Evolutionary conservation across 2,888 invertebrate species (phyloP).

Genomic region (Corbicula japonica): DNA sequence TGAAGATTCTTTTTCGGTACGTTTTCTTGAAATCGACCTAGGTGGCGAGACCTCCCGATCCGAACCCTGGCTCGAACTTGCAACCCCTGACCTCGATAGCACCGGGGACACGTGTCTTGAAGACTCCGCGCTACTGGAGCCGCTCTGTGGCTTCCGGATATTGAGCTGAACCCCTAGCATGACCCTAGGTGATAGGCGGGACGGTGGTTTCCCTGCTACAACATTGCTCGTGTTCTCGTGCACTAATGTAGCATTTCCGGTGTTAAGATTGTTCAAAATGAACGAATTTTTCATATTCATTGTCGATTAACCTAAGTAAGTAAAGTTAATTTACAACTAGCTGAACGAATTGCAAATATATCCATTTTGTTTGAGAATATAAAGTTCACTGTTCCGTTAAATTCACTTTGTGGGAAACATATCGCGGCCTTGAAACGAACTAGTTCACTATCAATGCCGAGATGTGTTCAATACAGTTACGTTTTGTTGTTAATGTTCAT

Average conservation of each 20-base stretch:
- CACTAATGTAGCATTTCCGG: not conserved
- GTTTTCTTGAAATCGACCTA: conserved; percentile 20
- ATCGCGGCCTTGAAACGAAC: no score
- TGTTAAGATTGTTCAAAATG: conserved; percentile 35
- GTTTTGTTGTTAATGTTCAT: no score
- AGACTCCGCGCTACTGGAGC: conserved; percentile 31
- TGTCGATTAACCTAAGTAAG: no score
- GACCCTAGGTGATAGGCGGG: conserved; percentile 74
- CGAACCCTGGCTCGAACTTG: conserved; percentile 48
- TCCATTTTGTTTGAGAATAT: no score
- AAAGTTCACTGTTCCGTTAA: no score
- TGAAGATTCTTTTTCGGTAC: conserved; percentile 15
- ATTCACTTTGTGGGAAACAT: no score
- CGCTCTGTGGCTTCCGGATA: conserved; percentile 58
- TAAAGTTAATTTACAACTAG: no score
- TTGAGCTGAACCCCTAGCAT: conserved; percentile 74
- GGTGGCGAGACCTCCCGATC: conserved; percentile 45
- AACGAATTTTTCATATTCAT: conserved; percentile 5
- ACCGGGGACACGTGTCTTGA: conserved; percentile 28
- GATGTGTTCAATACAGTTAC: no score
- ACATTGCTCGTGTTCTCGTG: not conserved
- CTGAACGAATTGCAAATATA: no score
- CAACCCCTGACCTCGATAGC: conserved; percentile 31
- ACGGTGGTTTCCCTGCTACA: conserved; percentile 31
- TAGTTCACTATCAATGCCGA: no score